These are phyloP conservation scores for Junonia oenone DNA, from an alignment of 2,888 invertebrate species.

Conservation along the genomic window DNA sequence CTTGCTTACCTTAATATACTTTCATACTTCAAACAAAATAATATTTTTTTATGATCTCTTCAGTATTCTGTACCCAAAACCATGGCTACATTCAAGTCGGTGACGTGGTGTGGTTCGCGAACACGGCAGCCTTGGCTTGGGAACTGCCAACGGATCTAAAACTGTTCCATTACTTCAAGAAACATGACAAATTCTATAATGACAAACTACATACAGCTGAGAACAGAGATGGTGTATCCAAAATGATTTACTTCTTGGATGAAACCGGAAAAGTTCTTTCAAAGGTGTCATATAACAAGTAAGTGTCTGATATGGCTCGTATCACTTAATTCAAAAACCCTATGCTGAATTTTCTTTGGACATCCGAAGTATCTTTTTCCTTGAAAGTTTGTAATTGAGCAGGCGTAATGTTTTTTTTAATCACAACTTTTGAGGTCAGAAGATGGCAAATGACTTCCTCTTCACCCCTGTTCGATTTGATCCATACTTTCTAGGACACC, in stretches of 20 bases:
- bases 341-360: no score
- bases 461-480: no score
- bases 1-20: no score
- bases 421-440: no score
- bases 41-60: background rate
- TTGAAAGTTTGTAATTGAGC: no score
- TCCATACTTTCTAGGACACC: no score
- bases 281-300: constrained; percentile 57
- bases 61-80: constrained; percentile 83
- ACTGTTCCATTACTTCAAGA: constrained; percentile 44
- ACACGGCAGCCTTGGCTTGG: constrained; percentile 88
- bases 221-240: constrained; percentile 44
- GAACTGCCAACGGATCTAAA: constrained; percentile 83
- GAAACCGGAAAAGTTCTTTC: constrained; percentile 56
- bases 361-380: no score
- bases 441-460: no score
- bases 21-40: background rate
- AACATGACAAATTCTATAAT: constrained; percentile 41
- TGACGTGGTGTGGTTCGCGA: constrained; percentile 83
- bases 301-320: constrained; percentile 16
- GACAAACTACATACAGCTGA: constrained; percentile 36
- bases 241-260: constrained; percentile 53
- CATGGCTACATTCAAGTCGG: constrained; percentile 79
- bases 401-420: no score
- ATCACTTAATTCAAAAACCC: no score